These are phyloP conservation scores for Urophycis tenuis DNA, from an alignment of 2,797 vertebrate genomes.

Conservation along the genomic window DNA sequence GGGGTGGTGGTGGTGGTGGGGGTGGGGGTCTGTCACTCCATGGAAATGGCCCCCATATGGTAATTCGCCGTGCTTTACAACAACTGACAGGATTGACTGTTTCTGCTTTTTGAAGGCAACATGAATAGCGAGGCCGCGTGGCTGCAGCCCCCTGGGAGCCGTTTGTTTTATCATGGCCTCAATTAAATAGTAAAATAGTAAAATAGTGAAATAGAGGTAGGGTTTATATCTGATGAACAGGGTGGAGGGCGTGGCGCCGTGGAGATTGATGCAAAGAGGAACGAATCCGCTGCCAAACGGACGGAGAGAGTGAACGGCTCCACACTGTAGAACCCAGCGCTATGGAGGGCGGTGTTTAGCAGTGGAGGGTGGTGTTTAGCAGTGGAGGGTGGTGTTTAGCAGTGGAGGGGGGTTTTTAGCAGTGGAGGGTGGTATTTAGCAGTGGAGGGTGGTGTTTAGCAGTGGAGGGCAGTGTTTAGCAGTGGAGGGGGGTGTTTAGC, in stretches of 20 bases:
- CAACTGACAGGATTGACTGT: constrained; percentile 76
- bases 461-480: too few relatives aligned
- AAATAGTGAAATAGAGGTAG: constrained; percentile 61
- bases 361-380: too few relatives aligned
- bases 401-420: too few relatives aligned
- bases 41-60: constrained; percentile 79
- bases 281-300: constrained; percentile 29
- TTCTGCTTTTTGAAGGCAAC: constrained; percentile 64
- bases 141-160: constrained; percentile 55
- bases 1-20: too few relatives aligned
- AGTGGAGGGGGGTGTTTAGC: neutral
- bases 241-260: constrained; percentile 43
- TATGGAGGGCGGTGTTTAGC: neutral
- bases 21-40: constrained; percentile 65
- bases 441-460: neutral
- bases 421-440: too few relatives aligned
- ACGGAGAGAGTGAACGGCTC: neutral
- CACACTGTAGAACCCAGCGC: neutral
- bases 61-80: constrained; percentile 75
- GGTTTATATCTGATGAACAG: constrained; percentile 70
- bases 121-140: constrained; percentile 71
- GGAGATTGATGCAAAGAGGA: constrained; percentile 52
- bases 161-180: constrained; percentile 67
- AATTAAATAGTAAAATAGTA: constrained; percentile 72
- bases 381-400: too few relatives aligned